These are phyloP conservation scores for Esox niger DNA, from an alignment of 2,113 vertebrate species.

Conservation along the genomic window DNA sequence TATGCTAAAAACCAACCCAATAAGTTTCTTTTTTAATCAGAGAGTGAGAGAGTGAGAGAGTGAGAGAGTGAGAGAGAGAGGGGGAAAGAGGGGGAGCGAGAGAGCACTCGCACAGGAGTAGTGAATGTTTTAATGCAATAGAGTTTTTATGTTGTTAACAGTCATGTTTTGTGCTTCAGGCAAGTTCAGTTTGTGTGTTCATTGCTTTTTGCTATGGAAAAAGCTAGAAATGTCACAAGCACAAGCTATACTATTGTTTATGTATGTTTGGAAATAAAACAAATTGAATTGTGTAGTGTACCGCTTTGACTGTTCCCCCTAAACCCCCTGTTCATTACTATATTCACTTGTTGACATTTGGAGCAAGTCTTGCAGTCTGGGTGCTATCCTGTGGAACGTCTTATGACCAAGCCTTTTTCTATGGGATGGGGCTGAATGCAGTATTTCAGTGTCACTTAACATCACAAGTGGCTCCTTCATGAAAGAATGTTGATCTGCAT, in stretches of 20 bases:
- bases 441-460: too few relatives aligned
- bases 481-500: too few relatives aligned
- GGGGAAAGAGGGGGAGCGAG: neutral
- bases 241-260: slow-evolving; percentile 40
- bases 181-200: slow-evolving; percentile 34
- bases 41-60: too few relatives aligned
- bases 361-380: slow-evolving; percentile 1
- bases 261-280: slow-evolving; percentile 12
- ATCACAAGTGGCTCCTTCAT: too few relatives aligned
- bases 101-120: slow-evolving; percentile 31
- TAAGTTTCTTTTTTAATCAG: slow-evolving; percentile 27
- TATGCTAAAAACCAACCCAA: slow-evolving; percentile 23
- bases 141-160: slow-evolving; percentile 59
- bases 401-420: slow-evolving; percentile 2
- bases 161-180: slow-evolving; percentile 63
- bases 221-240: slow-evolving; percentile 34
- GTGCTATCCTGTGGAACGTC: neutral
- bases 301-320: neutral
- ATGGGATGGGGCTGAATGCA: neutral
- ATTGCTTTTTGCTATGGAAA: slow-evolving; percentile 20
- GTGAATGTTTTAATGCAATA: slow-evolving; percentile 58
- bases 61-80: slow-evolving; percentile 29
- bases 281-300: neutral
- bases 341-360: neutral
- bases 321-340: slow-evolving; percentile 2